Conservation (phyloP, 2,888 invertebrate species). For the Prosapia bicincta region DNA sequence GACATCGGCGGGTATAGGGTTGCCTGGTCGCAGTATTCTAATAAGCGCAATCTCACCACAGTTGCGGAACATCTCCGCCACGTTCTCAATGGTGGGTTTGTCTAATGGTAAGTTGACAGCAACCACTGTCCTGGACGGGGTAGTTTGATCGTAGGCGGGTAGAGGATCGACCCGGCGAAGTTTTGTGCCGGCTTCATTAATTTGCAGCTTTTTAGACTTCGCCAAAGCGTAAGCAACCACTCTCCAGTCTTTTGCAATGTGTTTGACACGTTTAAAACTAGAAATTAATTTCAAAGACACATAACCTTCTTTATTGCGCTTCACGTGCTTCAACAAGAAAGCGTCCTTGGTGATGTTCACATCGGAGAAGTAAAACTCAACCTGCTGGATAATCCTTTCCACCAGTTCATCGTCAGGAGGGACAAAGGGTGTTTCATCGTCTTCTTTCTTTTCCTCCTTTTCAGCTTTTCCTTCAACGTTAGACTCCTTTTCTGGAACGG, state of each 20-base stretch:
- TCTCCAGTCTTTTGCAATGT: constrained; percentile 90
- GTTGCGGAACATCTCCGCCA: constrained; percentile 83
- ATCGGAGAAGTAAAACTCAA: constrained; percentile 95
- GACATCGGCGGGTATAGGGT: constrained; percentile 86
- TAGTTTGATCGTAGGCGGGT: constrained; percentile 88
- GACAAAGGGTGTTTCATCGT: constrained; percentile 58
- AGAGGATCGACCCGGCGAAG: constrained; percentile 79
- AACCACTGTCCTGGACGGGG: constrained; percentile 87
- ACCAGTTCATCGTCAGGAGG: constrained; percentile 72
- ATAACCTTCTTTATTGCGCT: constrained; percentile 92
- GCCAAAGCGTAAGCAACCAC: constrained; percentile 84
- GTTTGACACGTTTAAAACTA: constrained; percentile 92
- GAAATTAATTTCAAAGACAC: constrained; percentile 93
- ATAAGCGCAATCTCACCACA: constrained; percentile 90
- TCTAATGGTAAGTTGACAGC: constrained; percentile 82
- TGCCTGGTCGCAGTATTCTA: constrained; percentile 82
- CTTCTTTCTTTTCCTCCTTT: constrained; percentile 22
- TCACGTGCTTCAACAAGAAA: constrained; percentile 90
- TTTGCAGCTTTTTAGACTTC: constrained; percentile 74
- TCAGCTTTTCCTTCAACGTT: constrained; percentile 51
- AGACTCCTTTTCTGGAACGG: constrained; percentile 48
- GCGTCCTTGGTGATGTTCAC: constrained; percentile 94
- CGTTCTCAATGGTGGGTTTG: constrained; percentile 81
- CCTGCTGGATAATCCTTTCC: constrained; percentile 77
- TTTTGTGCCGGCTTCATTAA: constrained; percentile 89